Percentiles rank a stretch among this genome's conserved stretches.
These are phyloP conservation scores for Sipunculus nudus DNA, from an alignment of 2,888 invertebrate species.

Conservation along the genomic window DNA sequence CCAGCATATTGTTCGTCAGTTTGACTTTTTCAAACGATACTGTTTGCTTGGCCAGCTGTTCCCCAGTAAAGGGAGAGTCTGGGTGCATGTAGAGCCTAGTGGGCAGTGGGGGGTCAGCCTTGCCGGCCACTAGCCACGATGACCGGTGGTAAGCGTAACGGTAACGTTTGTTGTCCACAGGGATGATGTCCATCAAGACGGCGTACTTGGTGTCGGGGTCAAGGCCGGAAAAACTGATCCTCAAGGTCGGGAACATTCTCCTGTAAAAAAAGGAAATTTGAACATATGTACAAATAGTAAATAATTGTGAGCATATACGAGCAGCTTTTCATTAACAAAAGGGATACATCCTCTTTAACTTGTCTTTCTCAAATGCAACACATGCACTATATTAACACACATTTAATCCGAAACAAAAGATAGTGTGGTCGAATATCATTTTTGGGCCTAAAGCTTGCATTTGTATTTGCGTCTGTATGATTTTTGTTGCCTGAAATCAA, in stretches of 20 bases:
- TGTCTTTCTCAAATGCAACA: too few relatives aligned
- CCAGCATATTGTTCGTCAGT: conserved; percentile 96
- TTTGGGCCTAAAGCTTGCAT: too few relatives aligned
- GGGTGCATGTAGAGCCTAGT: conserved; percentile 94
- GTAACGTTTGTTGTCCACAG: conserved; percentile 90
- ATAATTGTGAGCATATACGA: too few relatives aligned
- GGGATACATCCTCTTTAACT: too few relatives aligned
- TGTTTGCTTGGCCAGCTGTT: conserved; percentile 94
- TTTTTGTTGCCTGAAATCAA: too few relatives aligned
- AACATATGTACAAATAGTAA: too few relatives aligned
- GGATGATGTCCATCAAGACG: conserved; percentile 94
- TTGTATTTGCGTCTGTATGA: too few relatives aligned
- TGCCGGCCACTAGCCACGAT: conserved; percentile 95
- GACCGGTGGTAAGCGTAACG: conserved; percentile 92
- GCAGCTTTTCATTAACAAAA: too few relatives aligned
- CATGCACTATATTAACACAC: too few relatives aligned
- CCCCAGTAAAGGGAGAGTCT: conserved; percentile 94
- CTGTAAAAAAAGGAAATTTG: conserved; percentile 70
- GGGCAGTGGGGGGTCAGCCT: conserved; percentile 94
- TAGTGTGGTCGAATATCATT: too few relatives aligned
- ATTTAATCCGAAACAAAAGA: too few relatives aligned
- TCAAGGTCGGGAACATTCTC: conserved; percentile 97
- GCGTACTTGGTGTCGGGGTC: conserved; percentile 76
- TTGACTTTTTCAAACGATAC: conserved; percentile 99
- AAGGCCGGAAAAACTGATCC: conserved; percentile 81